Conservation (phyloP, 64 coral and sea anemone species). For the Stichodactyla helianthus region DNA sequence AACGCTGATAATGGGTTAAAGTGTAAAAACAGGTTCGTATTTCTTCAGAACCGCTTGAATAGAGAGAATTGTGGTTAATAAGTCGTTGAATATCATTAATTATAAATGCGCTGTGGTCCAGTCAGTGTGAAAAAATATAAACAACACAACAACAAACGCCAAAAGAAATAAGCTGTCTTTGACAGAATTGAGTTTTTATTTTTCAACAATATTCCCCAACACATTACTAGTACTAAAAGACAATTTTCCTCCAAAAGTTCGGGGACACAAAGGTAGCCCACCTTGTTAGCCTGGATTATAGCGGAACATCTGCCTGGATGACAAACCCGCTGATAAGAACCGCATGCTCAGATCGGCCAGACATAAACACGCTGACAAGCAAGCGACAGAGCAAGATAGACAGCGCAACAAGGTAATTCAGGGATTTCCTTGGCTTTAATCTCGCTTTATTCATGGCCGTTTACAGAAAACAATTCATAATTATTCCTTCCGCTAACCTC, state of each 20-base stretch:
- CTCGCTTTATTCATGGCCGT: background rate
- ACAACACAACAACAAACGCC: too few relatives aligned
- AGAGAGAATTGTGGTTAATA: background rate
- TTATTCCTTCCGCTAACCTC: background rate
- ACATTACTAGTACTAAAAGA: background rate
- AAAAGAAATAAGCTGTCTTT: background rate
- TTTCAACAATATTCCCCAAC: background rate
- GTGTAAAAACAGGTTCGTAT: background rate
- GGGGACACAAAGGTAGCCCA: background rate
- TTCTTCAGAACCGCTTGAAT: background rate
- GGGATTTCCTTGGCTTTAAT: background rate
- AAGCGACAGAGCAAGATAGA: background rate
- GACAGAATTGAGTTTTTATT: background rate
- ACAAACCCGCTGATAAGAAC: background rate
- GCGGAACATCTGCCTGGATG: background rate
- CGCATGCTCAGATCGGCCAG: background rate
- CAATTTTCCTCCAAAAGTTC: background rate
- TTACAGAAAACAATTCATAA: background rate
- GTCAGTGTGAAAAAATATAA: too few relatives aligned
- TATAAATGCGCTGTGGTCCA: background rate
- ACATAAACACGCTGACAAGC: constrained; percentile 3
- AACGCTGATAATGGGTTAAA: background rate
- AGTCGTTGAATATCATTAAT: constrained; percentile 2
- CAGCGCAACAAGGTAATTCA: background rate
- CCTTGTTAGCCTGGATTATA: background rate